Evolutionary conservation across 2,888 invertebrate species (phyloP), one percentile per base, ranked within the genome.

Genomic region (Apamea epomidion): DNA sequence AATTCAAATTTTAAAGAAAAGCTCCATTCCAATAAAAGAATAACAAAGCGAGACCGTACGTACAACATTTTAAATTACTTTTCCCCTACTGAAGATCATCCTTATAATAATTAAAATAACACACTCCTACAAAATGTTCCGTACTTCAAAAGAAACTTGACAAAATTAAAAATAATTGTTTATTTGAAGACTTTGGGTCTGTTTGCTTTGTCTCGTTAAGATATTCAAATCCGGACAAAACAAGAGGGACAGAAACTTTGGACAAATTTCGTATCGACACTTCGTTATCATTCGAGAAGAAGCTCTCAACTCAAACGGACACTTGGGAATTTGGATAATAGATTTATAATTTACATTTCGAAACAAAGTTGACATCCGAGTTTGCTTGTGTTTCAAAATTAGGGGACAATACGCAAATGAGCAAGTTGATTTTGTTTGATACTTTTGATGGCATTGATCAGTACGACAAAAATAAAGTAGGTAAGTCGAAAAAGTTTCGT

Each of bases 211-310:
- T 84, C 80, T 90, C 75, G 89, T 87, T 84, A 88, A 86, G 82
- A 87, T 87, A 88, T 87, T 88, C 87, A 89, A 88, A 90, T 88
- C 83, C 78, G 84, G 86, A 83, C 84, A 84, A 89, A 89, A 83
- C 83, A 82, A 85, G 80, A 71, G 80, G 82, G 71, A 82, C 76
- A 54, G 58, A 88, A 88, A 90, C 85, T 87, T 88, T 76, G 73
- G 65, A 78, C 84, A 86, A 89, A 88, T 86, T 88, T 85, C 70
- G 88, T 87, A 90, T 88, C 84, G 87, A 88, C 84, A 87, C 87
- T 90, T 89, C 84, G 89, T 87, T 90, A 88, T 89, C 86, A 80
- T 80, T 82, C 86, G 76, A 71, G 70, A 81, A 86, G 85, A 87
- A 88, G 81, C 83, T 81, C 78, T 83, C 79, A 75, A 83, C 87